Evolutionary conservation across 1,140 invertebrate genomes (phyloP).

Genomic region (Sminthurides bifidus): DNA sequence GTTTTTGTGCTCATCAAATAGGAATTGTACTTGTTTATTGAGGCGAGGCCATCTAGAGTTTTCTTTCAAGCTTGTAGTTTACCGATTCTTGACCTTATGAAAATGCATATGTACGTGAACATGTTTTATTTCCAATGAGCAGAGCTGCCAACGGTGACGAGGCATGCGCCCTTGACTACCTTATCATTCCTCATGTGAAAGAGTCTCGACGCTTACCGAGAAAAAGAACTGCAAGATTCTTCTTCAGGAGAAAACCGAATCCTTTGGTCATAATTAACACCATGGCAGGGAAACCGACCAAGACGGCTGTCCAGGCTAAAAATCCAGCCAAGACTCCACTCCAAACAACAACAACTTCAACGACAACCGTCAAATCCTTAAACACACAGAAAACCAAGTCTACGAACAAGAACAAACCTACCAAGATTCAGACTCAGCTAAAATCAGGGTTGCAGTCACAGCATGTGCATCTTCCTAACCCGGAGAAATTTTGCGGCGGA

Average conservation of each 20-base stretch:
- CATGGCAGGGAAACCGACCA: background rate
- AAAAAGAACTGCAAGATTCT: conserved; percentile 6
- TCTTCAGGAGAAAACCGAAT: conserved; percentile 11
- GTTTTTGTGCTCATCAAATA: background rate
- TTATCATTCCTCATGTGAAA: conserved; percentile 26
- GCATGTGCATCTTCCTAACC: background rate
- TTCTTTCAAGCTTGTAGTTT: background rate
- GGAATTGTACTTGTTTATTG: background rate
- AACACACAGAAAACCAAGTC: background rate
- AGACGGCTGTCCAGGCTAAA: background rate
- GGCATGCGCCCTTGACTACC: conserved; percentile 25
- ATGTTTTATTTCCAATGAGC: conserved; percentile 4
- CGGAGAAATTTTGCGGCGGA: conserved; percentile 27
- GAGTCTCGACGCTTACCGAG: background rate
- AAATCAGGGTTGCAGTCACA: background rate
- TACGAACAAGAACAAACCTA: background rate
- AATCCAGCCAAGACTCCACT: background rate
- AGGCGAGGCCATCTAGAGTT: background rate
- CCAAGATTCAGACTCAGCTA: background rate
- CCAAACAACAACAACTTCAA: background rate
- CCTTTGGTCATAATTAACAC: background rate
- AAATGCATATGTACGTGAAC: background rate
- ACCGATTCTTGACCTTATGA: background rate
- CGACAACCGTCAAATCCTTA: background rate
- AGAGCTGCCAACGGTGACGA: conserved; percentile 24